A percentile compares a stretch with the other conserved stretches of the same genome.
Conservation (phyloP, 2,113 vertebrate genomes). For the Pardalotus punctatus region DNA sequence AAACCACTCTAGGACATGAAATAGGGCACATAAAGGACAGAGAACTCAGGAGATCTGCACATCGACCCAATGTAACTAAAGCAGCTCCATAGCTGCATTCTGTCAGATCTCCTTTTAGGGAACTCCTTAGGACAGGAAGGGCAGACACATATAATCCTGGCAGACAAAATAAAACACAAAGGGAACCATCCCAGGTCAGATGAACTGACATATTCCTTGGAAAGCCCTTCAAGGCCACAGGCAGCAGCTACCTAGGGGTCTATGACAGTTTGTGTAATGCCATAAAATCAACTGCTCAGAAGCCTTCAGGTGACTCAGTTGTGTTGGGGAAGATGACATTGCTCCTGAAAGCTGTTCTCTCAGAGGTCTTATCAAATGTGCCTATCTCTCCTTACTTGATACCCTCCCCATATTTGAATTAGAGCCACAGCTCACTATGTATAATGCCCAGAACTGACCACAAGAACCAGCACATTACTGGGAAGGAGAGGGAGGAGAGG, state of each 20-base stretch:
- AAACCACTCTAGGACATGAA: not conserved
- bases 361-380: not conserved
- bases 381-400: not conserved
- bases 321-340: not conserved
- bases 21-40: rapidly evolving
- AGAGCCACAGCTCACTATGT: not conserved
- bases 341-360: not conserved
- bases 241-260: not conserved
- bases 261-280: not conserved
- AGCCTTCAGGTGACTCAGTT: not conserved
- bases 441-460: rapidly evolving
- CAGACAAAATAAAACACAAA: not conserved
- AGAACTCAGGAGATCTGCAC: not conserved
- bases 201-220: not conserved
- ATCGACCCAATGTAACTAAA: not conserved
- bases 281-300: not conserved
- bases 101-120: not conserved
- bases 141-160: not conserved
- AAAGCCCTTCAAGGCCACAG: not conserved
- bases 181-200: not conserved
- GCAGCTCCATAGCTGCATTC: not conserved
- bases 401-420: not conserved
- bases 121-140: not conserved
- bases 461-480: not conserved
- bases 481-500: not conserved